These are phyloP conservation scores for Bombus waltoni DNA, from an alignment of 1,140 invertebrate genomes.

Conservation along the genomic window DNA sequence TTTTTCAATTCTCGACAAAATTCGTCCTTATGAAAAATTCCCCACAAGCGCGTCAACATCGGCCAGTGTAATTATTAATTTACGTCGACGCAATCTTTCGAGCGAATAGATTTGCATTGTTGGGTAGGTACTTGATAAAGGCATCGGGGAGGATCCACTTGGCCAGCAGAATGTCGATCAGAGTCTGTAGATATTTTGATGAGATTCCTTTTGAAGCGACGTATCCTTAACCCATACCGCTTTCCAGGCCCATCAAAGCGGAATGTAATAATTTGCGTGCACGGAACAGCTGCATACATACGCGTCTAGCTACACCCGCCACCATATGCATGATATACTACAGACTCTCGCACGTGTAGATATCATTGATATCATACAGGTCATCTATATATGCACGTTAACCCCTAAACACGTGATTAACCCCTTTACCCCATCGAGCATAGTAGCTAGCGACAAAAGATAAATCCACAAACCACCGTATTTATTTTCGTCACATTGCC, in stretches of 20 bases:
- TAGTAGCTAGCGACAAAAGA: neutral
- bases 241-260: conserved; percentile 40
- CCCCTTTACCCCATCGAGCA: neutral
- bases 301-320: neutral
- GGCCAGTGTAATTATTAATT: neutral
- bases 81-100: neutral
- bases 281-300: conserved; percentile 24
- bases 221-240: neutral
- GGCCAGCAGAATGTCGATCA: conserved; percentile 4
- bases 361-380: conserved; percentile 15
- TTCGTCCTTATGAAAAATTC: too few species aligned
- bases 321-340: conserved; percentile 15
- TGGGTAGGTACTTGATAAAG: neutral
- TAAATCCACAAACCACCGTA: too few species aligned
- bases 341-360: conserved; percentile 11
- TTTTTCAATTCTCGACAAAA: too few species aligned
- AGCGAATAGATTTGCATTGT: neutral
- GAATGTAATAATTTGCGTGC: conserved; percentile 59
- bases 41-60: neutral
- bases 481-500: too few species aligned
- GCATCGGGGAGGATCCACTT: neutral
- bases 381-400: neutral
- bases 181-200: conserved; percentile 29
- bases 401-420: conserved; percentile 23
- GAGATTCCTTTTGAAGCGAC: conserved; percentile 39